Evolutionary conservation across 2,113 vertebrate species (phyloP).

Genomic region (Gavialis gangeticus): DNA sequence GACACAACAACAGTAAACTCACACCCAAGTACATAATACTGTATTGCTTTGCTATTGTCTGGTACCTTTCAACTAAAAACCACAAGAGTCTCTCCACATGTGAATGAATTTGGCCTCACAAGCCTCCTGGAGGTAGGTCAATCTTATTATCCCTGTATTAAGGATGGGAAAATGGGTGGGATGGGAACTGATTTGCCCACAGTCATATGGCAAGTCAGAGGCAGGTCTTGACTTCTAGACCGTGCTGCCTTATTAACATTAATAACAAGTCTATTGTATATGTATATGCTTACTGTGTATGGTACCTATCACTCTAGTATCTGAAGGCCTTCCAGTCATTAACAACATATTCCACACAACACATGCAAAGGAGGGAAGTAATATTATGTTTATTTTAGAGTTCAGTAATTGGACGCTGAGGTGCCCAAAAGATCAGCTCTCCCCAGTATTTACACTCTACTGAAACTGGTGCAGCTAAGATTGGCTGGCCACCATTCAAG

Average conservation of each 20-base stretch:
- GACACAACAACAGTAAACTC: neutral
- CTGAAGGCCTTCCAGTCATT: neutral
- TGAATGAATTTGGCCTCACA: neutral
- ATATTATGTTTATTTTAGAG: neutral
- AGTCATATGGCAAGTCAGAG: neutral
- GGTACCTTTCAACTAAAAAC: neutral
- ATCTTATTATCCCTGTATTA: neutral
- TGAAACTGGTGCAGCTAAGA: too few relatives aligned
- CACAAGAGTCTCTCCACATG: rapidly evolving
- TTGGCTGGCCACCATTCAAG: too few relatives aligned
- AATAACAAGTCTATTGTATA: neutral
- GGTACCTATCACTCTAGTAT: neutral
- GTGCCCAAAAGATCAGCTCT: neutral
- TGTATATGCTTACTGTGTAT: neutral
- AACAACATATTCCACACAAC: neutral
- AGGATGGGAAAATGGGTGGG: neutral
- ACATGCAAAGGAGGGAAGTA: neutral
- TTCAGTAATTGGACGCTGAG: neutral
- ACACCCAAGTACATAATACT: neutral
- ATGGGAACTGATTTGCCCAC: slow-evolving; percentile 1
- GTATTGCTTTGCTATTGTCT: neutral
- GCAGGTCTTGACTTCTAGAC: neutral
- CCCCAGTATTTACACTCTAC: too few relatives aligned
- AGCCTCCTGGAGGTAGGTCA: neutral
- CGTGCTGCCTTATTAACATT: neutral